Percentiles rank a stretch among this genome's conserved stretches.
Conservation (phyloP, 2,113 vertebrate species). For the Phasianus colchicus region DNA sequence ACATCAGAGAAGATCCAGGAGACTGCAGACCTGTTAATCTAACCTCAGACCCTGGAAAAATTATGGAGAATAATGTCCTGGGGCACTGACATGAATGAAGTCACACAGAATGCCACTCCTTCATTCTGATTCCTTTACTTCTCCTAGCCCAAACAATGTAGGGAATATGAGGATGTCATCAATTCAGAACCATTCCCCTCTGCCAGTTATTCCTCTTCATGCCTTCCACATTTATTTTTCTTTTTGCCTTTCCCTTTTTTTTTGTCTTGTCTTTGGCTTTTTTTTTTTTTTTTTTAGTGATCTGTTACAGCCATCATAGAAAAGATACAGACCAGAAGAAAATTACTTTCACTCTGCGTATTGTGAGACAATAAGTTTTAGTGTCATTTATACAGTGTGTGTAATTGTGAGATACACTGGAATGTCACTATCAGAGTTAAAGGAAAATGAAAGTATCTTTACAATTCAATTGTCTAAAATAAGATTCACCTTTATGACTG, state of each 20-base stretch:
- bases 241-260: background rate
- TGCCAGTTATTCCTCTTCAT: background rate
- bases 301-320: background rate
- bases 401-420: background rate
- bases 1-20: background rate
- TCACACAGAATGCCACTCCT: background rate
- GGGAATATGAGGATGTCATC: background rate
- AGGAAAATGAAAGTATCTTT: background rate
- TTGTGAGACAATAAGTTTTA: background rate
- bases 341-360: background rate
- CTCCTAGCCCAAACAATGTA: accelerated
- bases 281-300: background rate
- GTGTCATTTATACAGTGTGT: background rate
- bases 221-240: background rate
- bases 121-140: background rate
- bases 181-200: background rate
- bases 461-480: background rate
- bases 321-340: background rate
- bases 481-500: background rate
- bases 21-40: background rate
- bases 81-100: no score
- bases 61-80: background rate
- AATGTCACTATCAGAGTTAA: background rate
- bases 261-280: background rate
- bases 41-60: background rate